Evolutionary conservation across 2,888 invertebrate genomes (phyloP), one percentile per base, ranked within the genome.

Genomic region (Syritta pipiens): DNA sequence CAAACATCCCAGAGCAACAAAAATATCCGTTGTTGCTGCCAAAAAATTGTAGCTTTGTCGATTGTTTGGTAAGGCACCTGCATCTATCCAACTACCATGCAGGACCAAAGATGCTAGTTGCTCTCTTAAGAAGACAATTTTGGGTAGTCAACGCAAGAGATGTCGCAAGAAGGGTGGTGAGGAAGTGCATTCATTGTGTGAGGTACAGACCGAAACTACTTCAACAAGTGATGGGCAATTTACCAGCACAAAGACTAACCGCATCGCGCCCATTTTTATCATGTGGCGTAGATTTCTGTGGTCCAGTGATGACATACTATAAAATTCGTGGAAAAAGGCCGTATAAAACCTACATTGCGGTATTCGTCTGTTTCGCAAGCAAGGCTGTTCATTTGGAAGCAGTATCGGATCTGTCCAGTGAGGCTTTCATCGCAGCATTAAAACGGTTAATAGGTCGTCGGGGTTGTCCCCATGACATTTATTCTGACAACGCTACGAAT

Each of bases 311-410:
- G 7, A 77, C 51, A 1, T 62, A 68, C 40, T 65, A 68, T 20
- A 63, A 44, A 4, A 69, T 79, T 22, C 42, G 72, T 12, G 48
- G 79, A 6, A 59, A 71, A 14, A 17, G 57, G 12, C 69, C 69
- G n/a, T 62, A 65, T 19, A 81, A 71, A 20, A 30, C 59, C 1
- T 53, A 69, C n/a, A 53, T 71, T 9, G 24, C 53, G 14, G 48
- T 55, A 0, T 69, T 69, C 12, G 49, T 59, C 4, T 69, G 60
- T 20, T 60, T 62, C 4, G 7, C 46, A 1, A 37, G 55, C 4
- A 69, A 81, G 17, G 69, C 74, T 9, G 59, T 81, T 17, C 74
- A 81, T 24, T 53, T 81, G 26, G 76, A 81, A 53, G 51, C 59
- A 5, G 65, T 69, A 5, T 77, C 74, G 1, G 57, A 71, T 51